Base-by-base conservation (phyloP, 1,140 invertebrate species). In the Eubasilissa regina region DNA sequence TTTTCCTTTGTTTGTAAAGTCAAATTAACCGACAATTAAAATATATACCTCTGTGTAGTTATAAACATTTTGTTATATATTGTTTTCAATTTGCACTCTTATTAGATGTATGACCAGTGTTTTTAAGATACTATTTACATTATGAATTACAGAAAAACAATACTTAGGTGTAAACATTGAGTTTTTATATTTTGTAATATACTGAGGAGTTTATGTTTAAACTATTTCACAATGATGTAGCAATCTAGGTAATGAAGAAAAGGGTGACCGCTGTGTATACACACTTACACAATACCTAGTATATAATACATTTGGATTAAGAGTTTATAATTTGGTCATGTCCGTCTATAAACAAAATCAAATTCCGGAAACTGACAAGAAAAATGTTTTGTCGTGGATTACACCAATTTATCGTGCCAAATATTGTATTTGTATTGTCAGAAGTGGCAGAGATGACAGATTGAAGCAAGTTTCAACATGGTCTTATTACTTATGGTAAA, bases 1-100 rank as follows among this genome's bases (percentile, higher is more conserved):
- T 80, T 82, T 77, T 82, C 75, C 75, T 82, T 80, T 82, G 80
- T 82, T 77, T 80, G 77, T 78, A 78, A 58, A 72, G 35, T 60
- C 53, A 53, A 73, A 51, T 73, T 62, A 78, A 75, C 19, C 3
- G 58, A 80, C 45, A 55, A 72, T 62, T 80, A 80, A 80, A 80
- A 80, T 80, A 79, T 60, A 72, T 80, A 75, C 47, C 58, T 78
- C 76, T 78, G 76, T 44, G 44, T 70, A 43, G 66, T 70, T 55
- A 74, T 74, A 74, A 55, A 74, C 70, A 55, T 56, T 74, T 35
- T 15, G 25, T 55, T 55, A 56, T 56, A 74, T 74, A 74, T 74
- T 74, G 70, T 74, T 55, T 56, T 74, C 53, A 55, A 74, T 74
- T 74, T 74, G 70, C 70, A 74, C 70, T 74, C 53, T 74, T 74